Evolutionary conservation across 2,888 invertebrate species (phyloP).

Genomic region (Papilio demoleus): DNA sequence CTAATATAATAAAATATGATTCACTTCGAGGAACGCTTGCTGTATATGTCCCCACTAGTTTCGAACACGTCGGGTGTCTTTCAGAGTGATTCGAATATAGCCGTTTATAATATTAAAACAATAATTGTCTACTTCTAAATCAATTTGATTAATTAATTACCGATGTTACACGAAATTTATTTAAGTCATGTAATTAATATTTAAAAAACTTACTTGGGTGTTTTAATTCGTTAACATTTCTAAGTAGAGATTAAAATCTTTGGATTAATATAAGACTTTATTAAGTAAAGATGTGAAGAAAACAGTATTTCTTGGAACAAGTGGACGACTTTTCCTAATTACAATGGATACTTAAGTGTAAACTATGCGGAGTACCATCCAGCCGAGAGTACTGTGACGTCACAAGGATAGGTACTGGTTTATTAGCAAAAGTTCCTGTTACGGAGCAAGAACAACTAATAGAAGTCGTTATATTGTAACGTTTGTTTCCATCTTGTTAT

Average conservation of each 20-base stretch:
- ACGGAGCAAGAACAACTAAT: conserved; percentile 48
- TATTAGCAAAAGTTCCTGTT: conserved; percentile 52
- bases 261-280: not conserved
- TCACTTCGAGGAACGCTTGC: too few relatives aligned
- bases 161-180: too few relatives aligned
- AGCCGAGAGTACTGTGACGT: conserved; percentile 38
- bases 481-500: conserved; percentile 44
- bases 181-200: too few relatives aligned
- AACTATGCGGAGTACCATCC: conserved; percentile 50
- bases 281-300: not conserved
- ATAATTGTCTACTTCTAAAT: too few relatives aligned
- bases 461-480: conserved; percentile 47
- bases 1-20: too few relatives aligned
- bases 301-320: conserved; percentile 10
- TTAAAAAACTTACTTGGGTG: too few relatives aligned
- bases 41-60: too few relatives aligned
- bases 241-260: not conserved
- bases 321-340: conserved; percentile 28
- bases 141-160: too few relatives aligned
- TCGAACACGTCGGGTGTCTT: too few relatives aligned
- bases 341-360: conserved; percentile 36
- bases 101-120: too few relatives aligned
- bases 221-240: too few relatives aligned
- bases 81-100: too few relatives aligned
- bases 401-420: conserved; percentile 46